A percentile compares a stretch with the other conserved stretches of the same genome.
phyloP scores from a whole-genome alignment of 1,140 invertebrate species.

The Pachypsylla venusta region DNA sequence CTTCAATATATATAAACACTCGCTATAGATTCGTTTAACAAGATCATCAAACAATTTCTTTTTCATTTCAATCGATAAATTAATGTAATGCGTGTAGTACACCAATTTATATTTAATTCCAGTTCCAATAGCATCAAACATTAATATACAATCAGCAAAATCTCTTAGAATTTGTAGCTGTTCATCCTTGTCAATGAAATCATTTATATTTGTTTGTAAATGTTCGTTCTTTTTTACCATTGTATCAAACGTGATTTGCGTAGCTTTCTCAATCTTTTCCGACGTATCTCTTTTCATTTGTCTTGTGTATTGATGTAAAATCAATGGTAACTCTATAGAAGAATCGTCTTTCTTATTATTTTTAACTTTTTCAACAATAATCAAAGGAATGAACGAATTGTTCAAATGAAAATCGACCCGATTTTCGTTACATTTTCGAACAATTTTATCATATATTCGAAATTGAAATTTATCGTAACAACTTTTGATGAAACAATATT shows the following conservation, averaged over 20 bases:
- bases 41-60: not conserved
- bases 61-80: not conserved
- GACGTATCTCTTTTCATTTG: not conserved
- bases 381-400: not conserved
- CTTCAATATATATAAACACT: not conserved
- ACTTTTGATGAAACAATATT: not conserved
- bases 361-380: not conserved
- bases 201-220: not conserved
- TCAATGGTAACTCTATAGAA: not conserved
- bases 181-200: not conserved
- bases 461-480: not conserved
- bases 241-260: not conserved
- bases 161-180: not conserved
- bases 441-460: not conserved
- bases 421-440: not conserved
- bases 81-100: not conserved
- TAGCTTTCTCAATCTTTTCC: not conserved
- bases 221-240: not conserved
- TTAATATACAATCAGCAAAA: not conserved
- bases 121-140: not conserved
- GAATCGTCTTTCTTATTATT: not conserved
- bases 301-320: not conserved
- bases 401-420: not conserved
- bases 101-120: not conserved
- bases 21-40: not conserved